Base-by-base conservation (phyloP, 2,113 vertebrate species). In the Chionomys nivalis region DNA sequence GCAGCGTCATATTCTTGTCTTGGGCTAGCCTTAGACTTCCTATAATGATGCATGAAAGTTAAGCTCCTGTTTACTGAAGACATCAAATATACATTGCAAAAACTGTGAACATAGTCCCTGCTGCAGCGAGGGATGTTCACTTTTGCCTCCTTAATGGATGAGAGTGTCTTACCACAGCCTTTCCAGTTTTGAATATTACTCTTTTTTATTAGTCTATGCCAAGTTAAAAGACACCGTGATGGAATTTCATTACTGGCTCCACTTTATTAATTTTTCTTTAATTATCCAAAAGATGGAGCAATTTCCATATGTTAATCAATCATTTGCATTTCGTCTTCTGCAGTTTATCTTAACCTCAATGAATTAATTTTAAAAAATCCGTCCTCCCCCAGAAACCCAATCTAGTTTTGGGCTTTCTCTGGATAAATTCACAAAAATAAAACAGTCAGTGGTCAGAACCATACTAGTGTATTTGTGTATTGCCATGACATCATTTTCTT, bases 201-300 rank as follows among this genome's bases (percentile, higher is more conserved):
- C 68, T 66, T 94, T 96, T 96, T 91, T 92, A 89, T 87, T 83
- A 31, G 83, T 72, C 66, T 93, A 91, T 87, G 82, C 77, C 70
- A 87, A 95, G 89, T 91, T 94, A 91, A 94, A 78, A 91, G 89
- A 72, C 31, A 75, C 17, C 70, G 21, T 86, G 73, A 90, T 90
- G 66, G 65, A 73, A 93, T 94, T 90, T 85, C 91, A 94, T 87
- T 91, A 93, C 78, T 52, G 28, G 73, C 77, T 95, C 77, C 44
- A 44, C 93, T 96, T 95, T 94, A 92, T 96, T 85, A 85, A 85
- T 85, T 85, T 89, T 95, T 42, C 87, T 96, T 96, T 94, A 91
- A 92, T 96, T 94, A 90, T 78, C 73, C 39, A 66, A 87, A 87
- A 91, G 82, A 87, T 58, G 63, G 89, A 85, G 19, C 83, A 65